Conservation (phyloP, 2,113 vertebrate genomes). For the Lophius piscatorius region DNA sequence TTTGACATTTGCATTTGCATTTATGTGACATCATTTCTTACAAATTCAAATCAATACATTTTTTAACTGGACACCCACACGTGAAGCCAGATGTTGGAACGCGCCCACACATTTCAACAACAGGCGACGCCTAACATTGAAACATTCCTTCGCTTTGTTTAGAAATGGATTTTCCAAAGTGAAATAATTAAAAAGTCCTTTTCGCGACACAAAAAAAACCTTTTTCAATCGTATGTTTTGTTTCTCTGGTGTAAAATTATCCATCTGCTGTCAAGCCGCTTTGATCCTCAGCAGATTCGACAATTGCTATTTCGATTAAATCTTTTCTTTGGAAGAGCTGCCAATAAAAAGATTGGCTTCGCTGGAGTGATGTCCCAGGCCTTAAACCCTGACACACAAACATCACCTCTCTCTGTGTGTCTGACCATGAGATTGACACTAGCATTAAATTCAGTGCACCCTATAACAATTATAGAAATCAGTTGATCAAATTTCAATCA, state of each 20-base stretch:
- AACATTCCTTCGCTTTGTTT: background rate
- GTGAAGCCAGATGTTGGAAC: no score
- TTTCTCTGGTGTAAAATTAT: slow-evolving; percentile 35
- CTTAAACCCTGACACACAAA: slow-evolving; percentile 33
- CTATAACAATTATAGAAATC: background rate
- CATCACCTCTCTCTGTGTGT: slow-evolving; percentile 61
- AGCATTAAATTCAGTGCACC: slow-evolving; percentile 14
- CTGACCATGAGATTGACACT: slow-evolving; percentile 73
- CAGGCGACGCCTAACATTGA: no score
- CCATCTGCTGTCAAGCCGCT: slow-evolving; percentile 52
- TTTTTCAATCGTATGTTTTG: slow-evolving; percentile 23
- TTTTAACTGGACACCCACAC: no score
- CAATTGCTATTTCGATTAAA: slow-evolving; percentile 59
- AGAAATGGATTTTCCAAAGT: background rate
- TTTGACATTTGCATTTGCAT: no score
- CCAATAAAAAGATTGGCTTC: slow-evolving; percentile 62
- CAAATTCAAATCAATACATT: no score
- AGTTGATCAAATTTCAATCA: no score
- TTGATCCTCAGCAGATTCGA: slow-evolving; percentile 64
- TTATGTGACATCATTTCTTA: no score
- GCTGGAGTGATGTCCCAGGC: slow-evolving; percentile 51
- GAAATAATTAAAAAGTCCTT: background rate
- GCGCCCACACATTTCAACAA: no score
- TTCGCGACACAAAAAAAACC: background rate
- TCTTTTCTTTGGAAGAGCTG: slow-evolving; percentile 63